Conservation (phyloP, 2,888 invertebrate genomes). For the Rhaphigaster nebulosa region DNA sequence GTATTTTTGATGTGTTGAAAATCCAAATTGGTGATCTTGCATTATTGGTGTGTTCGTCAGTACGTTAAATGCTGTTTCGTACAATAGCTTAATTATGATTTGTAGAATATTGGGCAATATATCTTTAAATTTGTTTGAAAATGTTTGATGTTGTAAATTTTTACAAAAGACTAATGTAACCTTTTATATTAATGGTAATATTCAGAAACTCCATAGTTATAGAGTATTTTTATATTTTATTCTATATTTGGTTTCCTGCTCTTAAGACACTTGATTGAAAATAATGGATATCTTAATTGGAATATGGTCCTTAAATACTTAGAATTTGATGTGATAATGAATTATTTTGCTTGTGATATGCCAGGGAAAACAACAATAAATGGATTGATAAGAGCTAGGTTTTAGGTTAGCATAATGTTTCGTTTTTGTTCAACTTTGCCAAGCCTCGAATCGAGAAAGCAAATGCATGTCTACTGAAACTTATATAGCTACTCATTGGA, state of each 20-base stretch:
- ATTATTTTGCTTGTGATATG: background rate
- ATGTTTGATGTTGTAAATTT: no score
- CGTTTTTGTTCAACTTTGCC: background rate
- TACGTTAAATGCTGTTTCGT: no score
- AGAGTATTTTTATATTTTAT: no score
- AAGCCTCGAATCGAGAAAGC: background rate
- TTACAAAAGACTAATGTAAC: no score
- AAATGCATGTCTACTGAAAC: background rate
- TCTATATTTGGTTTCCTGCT: background rate
- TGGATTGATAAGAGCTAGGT: background rate
- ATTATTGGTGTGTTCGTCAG: no score
- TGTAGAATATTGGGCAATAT: no score
- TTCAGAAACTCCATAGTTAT: no score
- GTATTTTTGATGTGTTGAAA: no score
- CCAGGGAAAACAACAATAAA: background rate
- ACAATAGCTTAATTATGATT: no score
- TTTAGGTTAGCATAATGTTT: background rate
- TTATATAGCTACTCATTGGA: background rate
- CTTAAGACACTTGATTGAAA: background rate
- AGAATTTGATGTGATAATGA: background rate
- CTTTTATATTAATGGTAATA: no score
- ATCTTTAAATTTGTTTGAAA: no score
- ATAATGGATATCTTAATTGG: background rate
- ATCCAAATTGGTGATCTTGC: no score
- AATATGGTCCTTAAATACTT: background rate